Base-by-base conservation (phyloP, 1,140 invertebrate species). In the Lepidurus couesii region DNA sequence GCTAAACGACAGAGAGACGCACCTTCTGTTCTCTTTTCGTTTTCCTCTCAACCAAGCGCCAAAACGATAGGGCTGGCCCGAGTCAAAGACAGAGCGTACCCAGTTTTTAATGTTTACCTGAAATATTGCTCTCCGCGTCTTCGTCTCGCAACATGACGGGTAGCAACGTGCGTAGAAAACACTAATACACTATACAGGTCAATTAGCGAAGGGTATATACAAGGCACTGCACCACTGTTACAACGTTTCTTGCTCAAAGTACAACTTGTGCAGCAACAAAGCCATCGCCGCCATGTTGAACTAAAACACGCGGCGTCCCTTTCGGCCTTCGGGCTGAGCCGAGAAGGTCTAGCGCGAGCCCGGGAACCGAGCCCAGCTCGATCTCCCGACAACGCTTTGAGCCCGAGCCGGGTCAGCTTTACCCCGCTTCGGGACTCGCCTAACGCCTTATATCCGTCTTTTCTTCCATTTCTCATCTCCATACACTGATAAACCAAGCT, bases 161-260 rank as follows among this genome's bases (percentile, higher is more conserved):
- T 65, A 10, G 8, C 16, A 65, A 65, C 53, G 16, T 65, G 1
- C 16, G 53, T 65, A 65, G 53, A 65, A 65, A 65, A 21, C 53
- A 65, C 53, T 10, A 65, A 9, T 65, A 65, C 53, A 65, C 53
- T 65, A 65, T 65, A 65, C 53, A 65, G 13, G 53, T 65, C 53
- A 65, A 65, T 34, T 34, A 34, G 1, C 13, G 53, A 65, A 65
- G 53, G 53, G 53, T 65, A 65, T 65, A 21, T 65, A 65, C 53
- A 65, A 65, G 53, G 53, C 53, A 65, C 53, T 65, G 53, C 53
- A 65, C 53, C n/a, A 65, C 53, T 65, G 13, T 65, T 65, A 65
- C 9, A 65, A 65, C 13, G 53, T 65, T 16, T 13, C 16, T 65
- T 65, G 53, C 13, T 65, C 53, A 65, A 65, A 65, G 53, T 65